Percentiles rank a stretch among this genome's conserved stretches.
These are phyloP conservation scores for Corvus cornix DNA, from an alignment of 2,113 vertebrate genomes.

Conservation along the genomic window DNA sequence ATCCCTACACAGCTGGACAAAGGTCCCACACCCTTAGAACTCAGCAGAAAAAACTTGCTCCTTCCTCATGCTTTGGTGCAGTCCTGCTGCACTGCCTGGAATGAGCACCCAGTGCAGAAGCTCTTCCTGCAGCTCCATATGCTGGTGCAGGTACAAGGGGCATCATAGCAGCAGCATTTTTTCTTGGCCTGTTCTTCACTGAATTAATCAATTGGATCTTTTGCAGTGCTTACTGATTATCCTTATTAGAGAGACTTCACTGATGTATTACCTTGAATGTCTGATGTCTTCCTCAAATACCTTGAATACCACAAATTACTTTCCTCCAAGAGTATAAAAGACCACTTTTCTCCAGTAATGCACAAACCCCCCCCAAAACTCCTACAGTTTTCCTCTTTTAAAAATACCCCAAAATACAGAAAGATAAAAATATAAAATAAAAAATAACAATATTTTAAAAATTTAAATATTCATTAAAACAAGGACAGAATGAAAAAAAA, in stretches of 20 bases:
- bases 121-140: background rate
- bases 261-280: background rate
- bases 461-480: background rate
- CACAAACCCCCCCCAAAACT: fast-evolving
- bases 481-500: background rate
- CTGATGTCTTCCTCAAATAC: background rate
- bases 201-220: background rate
- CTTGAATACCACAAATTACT: background rate
- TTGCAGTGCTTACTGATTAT: background rate
- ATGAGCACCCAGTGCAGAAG: background rate
- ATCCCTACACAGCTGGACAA: background rate
- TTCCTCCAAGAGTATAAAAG: background rate
- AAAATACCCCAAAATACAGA: background rate
- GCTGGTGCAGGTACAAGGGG: background rate
- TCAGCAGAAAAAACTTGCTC: background rate
- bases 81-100: background rate
- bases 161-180: background rate
- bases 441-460: background rate
- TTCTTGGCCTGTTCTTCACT: background rate
- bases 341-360: background rate
- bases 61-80: background rate
- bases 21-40: background rate
- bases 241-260: background rate
- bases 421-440: background rate
- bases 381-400: background rate